These are phyloP conservation scores for Apteryx mantelli DNA, from an alignment of 2,113 vertebrate genomes.

Conservation along the genomic window DNA sequence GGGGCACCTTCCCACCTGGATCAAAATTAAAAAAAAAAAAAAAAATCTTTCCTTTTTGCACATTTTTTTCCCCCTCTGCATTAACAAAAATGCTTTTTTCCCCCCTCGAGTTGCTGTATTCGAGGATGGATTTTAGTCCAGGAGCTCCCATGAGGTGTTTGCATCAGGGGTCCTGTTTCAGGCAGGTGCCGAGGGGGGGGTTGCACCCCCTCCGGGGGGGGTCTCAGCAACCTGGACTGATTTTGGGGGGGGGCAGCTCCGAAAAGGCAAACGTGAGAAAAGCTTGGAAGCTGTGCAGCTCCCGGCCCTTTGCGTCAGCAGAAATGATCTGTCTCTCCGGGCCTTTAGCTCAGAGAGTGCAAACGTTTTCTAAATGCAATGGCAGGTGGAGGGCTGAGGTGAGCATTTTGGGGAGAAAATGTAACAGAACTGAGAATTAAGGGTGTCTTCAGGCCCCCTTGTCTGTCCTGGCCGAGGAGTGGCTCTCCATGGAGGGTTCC, in stretches of 20 bases:
- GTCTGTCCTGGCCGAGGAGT: not conserved
- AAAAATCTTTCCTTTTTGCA: too few relatives aligned
- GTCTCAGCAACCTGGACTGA: not conserved
- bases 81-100: too few relatives aligned
- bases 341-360: not conserved
- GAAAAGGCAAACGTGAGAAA: not conserved
- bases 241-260: too few relatives aligned
- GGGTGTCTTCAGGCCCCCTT: not conserved
- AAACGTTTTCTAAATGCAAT: slow-evolving; percentile 15
- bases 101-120: too few relatives aligned
- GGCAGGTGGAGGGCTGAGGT: not conserved
- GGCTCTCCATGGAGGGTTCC: too few relatives aligned
- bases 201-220: rapidly evolving
- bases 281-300: not conserved
- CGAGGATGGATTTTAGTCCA: too few relatives aligned
- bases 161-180: too few relatives aligned
- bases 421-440: not conserved
- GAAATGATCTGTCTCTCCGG: not conserved
- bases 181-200: not conserved
- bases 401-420: not conserved
- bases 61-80: too few relatives aligned
- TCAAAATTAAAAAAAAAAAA: too few relatives aligned
- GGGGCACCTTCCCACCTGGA: too few relatives aligned
- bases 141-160: too few relatives aligned
- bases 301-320: not conserved